Percentiles rank a stretch among this genome's conserved stretches.
Evolutionary conservation across 2,113 vertebrate genomes (phyloP).

Genomic region (Rhabdornis inornatus): DNA sequence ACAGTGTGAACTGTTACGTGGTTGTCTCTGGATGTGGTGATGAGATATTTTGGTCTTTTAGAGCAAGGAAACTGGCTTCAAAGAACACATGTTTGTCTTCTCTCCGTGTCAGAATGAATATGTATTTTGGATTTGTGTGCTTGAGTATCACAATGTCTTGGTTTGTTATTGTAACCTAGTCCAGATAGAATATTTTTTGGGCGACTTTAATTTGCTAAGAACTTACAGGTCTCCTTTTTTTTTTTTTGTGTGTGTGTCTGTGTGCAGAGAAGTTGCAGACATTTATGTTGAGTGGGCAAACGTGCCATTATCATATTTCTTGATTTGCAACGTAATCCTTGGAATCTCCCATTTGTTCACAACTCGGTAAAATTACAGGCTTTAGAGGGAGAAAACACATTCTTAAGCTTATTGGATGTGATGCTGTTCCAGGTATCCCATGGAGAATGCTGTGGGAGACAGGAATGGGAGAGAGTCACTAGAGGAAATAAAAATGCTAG

Average conservation of each 20-base stretch:
- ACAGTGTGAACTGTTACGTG: rapidly evolving
- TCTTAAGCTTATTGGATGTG: not conserved
- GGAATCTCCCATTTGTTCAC: not conserved
- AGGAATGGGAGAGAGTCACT: not conserved
- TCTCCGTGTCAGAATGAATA: not conserved
- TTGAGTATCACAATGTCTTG: not conserved
- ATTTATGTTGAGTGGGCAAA: not conserved
- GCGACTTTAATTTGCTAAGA: not conserved
- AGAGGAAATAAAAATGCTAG: not conserved
- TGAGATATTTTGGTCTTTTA: not conserved
- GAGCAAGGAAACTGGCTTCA: not conserved
- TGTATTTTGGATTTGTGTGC: not conserved
- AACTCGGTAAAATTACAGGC: not conserved
- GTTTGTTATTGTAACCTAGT: not conserved
- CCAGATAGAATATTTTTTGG: not conserved
- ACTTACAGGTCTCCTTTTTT: not conserved
- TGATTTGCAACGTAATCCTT: not conserved
- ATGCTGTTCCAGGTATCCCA: not conserved
- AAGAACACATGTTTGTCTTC: not conserved
- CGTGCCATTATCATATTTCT: not conserved
- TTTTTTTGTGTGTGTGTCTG: not conserved
- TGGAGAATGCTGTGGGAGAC: not conserved
- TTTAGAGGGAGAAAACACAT: not conserved
- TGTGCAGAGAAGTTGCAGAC: not conserved
- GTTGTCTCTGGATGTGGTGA: not conserved